Conservation (phyloP, 2,888 invertebrate genomes). For the Agrotis segetum region DNA sequence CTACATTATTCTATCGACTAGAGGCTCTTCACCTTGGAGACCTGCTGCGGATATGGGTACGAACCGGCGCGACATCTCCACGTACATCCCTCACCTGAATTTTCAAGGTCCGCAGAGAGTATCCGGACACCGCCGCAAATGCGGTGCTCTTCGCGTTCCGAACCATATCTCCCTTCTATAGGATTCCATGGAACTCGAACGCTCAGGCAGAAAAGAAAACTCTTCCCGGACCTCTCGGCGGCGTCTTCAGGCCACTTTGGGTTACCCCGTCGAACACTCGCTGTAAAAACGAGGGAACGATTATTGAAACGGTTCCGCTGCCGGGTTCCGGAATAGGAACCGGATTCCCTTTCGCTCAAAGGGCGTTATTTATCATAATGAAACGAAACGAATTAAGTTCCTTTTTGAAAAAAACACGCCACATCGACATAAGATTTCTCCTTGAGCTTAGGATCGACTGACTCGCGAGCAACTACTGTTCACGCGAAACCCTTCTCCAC, state of each 20-base stretch:
- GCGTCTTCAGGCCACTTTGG: constrained; percentile 75
- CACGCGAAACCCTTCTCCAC: constrained; percentile 89
- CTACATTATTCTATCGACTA: constrained; percentile 91
- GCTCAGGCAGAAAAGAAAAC: constrained; percentile 70
- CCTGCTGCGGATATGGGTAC: constrained; percentile 95
- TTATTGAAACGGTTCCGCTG: constrained; percentile 87
- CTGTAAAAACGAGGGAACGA: constrained; percentile 77
- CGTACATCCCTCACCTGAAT: constrained; percentile 78
- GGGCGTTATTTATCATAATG: no score
- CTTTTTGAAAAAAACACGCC: no score
- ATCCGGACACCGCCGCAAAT: constrained; percentile 75
- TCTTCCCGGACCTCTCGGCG: constrained; percentile 92
- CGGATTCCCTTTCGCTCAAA: constrained; percentile 87
- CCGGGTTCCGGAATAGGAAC: constrained; percentile 91
- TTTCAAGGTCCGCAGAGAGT: constrained; percentile 79
- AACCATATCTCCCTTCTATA: constrained; percentile 89
- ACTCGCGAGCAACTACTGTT: constrained; percentile 91
- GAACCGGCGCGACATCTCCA: constrained; percentile 82
- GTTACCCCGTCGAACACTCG: constrained; percentile 77
- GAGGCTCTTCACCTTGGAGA: constrained; percentile 89
- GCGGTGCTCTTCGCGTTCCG: constrained; percentile 81
- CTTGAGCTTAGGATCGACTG: constrained; percentile 91
- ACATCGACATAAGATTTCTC: constrained; percentile 84
- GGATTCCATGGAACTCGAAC: constrained; percentile 87
- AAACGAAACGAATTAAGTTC: no score